These are phyloP conservation scores for Mylabris phalerata DNA, from an alignment of 1,140 invertebrate species.

Conservation along the genomic window DNA sequence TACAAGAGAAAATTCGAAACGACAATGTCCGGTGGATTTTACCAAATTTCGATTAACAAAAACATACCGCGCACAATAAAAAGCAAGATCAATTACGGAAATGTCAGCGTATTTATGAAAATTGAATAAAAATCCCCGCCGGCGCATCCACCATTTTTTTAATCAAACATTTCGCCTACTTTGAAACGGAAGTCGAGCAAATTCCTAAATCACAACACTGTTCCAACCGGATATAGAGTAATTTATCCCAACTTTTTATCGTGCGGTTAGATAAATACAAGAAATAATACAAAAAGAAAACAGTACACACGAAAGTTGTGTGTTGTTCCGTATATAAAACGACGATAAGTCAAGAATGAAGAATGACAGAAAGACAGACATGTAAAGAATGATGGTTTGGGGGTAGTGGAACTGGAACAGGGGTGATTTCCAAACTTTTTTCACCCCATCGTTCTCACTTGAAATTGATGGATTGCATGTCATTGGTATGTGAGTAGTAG, in stretches of 20 bases:
- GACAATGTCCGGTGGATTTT: too few relatives aligned
- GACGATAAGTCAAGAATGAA: constrained; percentile 23
- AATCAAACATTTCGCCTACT: too few relatives aligned
- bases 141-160: not conserved
- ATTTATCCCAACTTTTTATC: constrained; percentile 1
- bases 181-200: too few relatives aligned
- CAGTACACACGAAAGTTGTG: constrained; percentile 7
- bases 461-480: constrained; percentile 25
- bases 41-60: not conserved
- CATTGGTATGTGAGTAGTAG: constrained; percentile 6
- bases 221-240: not conserved
- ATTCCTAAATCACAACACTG: too few relatives aligned
- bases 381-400: constrained; percentile 16
- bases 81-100: not conserved
- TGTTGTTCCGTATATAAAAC: constrained; percentile 12
- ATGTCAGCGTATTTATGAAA: not conserved
- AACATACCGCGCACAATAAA: not conserved
- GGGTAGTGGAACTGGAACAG: too few relatives aligned
- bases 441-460: constrained; percentile 1
- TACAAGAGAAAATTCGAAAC: not conserved
- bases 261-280: too few relatives aligned
- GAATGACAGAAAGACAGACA: constrained; percentile 16
- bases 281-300: constrained; percentile 2
- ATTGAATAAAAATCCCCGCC: not conserved
- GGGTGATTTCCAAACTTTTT: constrained; percentile 16